Evolutionary conservation across 2,888 invertebrate genomes (phyloP).

Genomic region (Coenonympha glycerion): DNA sequence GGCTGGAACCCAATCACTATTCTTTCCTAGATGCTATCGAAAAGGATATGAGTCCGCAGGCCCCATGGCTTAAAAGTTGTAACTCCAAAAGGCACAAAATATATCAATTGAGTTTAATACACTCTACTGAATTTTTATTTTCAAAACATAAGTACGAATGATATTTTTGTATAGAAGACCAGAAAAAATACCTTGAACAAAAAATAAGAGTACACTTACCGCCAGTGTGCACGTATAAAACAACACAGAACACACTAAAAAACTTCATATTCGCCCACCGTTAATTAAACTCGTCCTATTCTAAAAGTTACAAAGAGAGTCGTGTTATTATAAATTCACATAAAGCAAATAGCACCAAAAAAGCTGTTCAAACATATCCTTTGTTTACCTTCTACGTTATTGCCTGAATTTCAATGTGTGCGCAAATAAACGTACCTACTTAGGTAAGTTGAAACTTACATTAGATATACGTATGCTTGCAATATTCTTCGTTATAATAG

Average conservation of each 20-base stretch:
- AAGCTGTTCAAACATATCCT: constrained; percentile 49
- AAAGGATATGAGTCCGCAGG: too few species aligned
- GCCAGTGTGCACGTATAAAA: constrained; percentile 18
- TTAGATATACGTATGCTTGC: neutral
- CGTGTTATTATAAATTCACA: constrained; percentile 38
- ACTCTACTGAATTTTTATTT: too few species aligned
- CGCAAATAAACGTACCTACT: constrained; percentile 21
- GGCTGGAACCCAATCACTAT: too few species aligned
- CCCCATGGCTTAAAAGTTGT: too few species aligned
- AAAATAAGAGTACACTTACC: constrained; percentile 13
- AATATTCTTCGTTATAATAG: neutral
- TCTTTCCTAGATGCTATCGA: too few species aligned
- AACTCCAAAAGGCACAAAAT: too few species aligned
- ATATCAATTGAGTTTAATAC: too few species aligned
- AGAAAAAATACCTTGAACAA: too few species aligned
- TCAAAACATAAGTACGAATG: too few species aligned
- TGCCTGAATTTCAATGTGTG: constrained; percentile 23
- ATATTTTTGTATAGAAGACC: too few species aligned
- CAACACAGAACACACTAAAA: constrained; percentile 19
- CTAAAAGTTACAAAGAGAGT: constrained; percentile 29
- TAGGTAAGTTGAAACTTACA: constrained; percentile 12
- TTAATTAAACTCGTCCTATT: constrained; percentile 14
- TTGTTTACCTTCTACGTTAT: constrained; percentile 32
- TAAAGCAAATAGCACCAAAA: constrained; percentile 30
- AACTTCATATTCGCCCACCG: constrained; percentile 19